phyloP scores from a whole-genome alignment of 1,140 invertebrate species.

The Lepidotrigona ventralis region DNA sequence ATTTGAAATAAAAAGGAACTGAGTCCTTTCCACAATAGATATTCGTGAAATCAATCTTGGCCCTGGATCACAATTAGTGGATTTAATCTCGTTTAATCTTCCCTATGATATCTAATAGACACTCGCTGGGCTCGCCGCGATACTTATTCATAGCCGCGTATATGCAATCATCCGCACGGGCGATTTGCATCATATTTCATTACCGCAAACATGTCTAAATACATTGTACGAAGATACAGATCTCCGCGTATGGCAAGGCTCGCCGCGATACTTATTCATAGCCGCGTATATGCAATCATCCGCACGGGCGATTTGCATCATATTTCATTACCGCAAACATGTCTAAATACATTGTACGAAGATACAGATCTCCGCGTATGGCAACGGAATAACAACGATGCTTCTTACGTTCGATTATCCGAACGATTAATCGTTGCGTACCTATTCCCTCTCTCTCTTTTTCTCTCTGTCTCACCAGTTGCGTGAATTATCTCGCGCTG shows the following conservation, averaged over 20 bases:
- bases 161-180: not conserved
- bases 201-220: conserved; percentile 22
- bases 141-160: conserved; percentile 22
- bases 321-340: conserved; percentile 31
- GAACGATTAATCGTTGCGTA: conserved; percentile 41
- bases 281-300: conserved; percentile 6
- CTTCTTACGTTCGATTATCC: conserved; percentile 41
- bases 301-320: conserved; percentile 22
- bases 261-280: conserved; percentile 16
- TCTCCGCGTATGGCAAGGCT: conserved; percentile 7
- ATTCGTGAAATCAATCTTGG: not conserved
- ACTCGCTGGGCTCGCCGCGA: not conserved
- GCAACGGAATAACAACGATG: not conserved
- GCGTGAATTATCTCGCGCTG: conserved; percentile 30
- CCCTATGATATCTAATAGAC: not conserved
- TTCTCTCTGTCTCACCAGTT: conserved; percentile 5
- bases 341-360: conserved; percentile 28
- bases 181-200: conserved; percentile 42
- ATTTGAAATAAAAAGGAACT: no score
- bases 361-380: conserved; percentile 28
- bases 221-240: conserved; percentile 30
- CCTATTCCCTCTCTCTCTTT: not conserved
- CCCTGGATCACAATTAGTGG: not conserved
- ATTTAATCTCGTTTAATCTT: conserved; percentile 8
- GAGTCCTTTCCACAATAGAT: no score